Conservation (phyloP, 2,113 vertebrate genomes). For the Neopipo cinnamomea region DNA sequence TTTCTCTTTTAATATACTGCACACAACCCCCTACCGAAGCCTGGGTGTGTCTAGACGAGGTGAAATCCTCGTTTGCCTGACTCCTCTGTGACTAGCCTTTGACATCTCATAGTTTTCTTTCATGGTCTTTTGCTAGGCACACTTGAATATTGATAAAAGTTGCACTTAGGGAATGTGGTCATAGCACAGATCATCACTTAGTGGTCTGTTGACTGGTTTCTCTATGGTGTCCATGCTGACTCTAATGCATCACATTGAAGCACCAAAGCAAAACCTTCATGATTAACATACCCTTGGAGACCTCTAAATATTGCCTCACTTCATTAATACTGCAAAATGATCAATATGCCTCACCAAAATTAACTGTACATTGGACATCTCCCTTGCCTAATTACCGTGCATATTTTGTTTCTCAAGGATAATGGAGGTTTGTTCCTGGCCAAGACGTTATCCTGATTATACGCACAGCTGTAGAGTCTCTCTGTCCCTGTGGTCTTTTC, state of each 20-base stretch:
- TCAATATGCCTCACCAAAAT: constrained; percentile 57
- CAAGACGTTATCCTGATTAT: background rate
- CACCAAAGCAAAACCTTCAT: background rate
- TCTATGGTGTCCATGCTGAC: background rate
- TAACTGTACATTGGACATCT: constrained; percentile 49
- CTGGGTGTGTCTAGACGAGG: rapidly evolving
- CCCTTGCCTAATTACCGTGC: constrained; percentile 53
- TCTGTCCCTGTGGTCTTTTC: background rate
- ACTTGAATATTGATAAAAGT: background rate
- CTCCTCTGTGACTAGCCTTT: background rate
- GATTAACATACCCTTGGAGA: constrained; percentile 37
- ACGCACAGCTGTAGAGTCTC: background rate
- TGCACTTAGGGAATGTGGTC: background rate
- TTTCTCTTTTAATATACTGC: background rate
- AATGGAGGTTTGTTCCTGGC: background rate
- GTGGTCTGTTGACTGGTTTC: background rate
- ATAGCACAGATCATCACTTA: background rate
- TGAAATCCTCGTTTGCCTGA: background rate
- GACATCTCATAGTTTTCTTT: background rate
- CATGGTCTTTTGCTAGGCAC: background rate
- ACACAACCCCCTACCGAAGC: background rate
- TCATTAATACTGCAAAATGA: constrained; percentile 59
- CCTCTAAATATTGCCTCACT: constrained; percentile 58
- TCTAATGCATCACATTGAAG: background rate
- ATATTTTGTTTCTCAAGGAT: constrained; percentile 37